phyloP scores from a whole-genome alignment of 2,888 invertebrate species.

The Aporophyla lueneburgensis region DNA sequence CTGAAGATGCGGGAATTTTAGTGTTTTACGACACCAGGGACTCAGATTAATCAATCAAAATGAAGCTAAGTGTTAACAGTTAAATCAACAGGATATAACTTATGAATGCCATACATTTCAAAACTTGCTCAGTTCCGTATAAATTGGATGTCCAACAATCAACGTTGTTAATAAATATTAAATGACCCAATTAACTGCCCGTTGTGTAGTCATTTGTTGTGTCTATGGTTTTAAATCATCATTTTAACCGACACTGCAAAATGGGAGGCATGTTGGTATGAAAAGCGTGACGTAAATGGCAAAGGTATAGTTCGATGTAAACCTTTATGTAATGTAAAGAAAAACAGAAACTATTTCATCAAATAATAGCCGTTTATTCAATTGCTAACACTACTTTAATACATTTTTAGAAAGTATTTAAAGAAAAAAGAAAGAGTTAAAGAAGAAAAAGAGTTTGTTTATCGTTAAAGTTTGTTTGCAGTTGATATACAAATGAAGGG shows the following conservation, averaged over 20 bases:
- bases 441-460: no score
- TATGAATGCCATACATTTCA: conserved; percentile 29
- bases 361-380: neutral
- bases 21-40: neutral
- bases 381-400: no score
- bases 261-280: neutral
- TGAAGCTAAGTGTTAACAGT: neutral
- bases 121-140: conserved; percentile 21
- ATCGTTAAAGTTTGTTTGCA: no score
- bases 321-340: neutral
- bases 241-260: conserved; percentile 17
- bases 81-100: conserved; percentile 9
- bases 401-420: no score
- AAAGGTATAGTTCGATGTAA: neutral
- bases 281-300: neutral
- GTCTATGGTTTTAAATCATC: conserved; percentile 29
- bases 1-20: neutral
- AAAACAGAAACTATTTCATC: neutral
- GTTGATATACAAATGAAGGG: no score
- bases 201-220: conserved; percentile 47
- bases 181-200: conserved; percentile 46
- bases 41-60: conserved; percentile 1
- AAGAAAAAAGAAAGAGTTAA: no score
- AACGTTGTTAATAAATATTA: conserved; percentile 43
- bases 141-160: conserved; percentile 53